A percentile compares a stretch with the other conserved stretches of the same genome.
Evolutionary conservation across 1,140 invertebrate species (phyloP).

Genomic region (Listronotus oregonensis): DNA sequence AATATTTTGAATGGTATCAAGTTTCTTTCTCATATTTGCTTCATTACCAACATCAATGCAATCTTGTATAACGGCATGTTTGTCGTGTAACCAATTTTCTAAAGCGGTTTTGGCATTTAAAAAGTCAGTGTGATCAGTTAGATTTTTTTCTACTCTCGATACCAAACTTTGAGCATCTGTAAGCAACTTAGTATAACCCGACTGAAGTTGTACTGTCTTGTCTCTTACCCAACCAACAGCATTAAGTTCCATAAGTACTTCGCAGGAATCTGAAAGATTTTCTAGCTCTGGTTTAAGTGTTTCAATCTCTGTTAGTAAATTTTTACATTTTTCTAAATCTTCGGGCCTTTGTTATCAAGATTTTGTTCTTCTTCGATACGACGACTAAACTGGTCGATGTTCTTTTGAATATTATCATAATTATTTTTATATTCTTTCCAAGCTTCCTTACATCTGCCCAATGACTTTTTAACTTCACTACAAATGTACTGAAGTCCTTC

Average conservation of each 20-base stretch:
- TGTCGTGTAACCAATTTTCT: conserved; percentile 78
- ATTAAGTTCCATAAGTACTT: conserved; percentile 82
- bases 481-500: conserved; percentile 82
- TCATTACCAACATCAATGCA: conserved; percentile 82
- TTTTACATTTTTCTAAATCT: conserved; percentile 77
- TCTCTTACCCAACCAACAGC: conserved; percentile 82
- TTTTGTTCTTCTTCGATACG: conserved; percentile 69
- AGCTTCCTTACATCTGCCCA: conserved; percentile 79
- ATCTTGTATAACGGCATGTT: conserved; percentile 78
- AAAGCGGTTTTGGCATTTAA: conserved; percentile 81
- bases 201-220: conserved; percentile 82
- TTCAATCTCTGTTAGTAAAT: conserved; percentile 76
- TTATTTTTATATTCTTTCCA: conserved; percentile 86
- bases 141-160: conserved; percentile 83
- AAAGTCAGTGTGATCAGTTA: conserved; percentile 88
- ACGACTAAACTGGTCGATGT: conserved; percentile 75
- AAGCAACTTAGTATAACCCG: conserved; percentile 75
- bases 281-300: conserved; percentile 78
- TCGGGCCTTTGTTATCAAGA: conserved; percentile 80
- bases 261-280: conserved; percentile 84
- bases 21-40: conserved; percentile 77
- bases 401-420: conserved; percentile 75
- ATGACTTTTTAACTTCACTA: conserved; percentile 75
- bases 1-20: conserved; percentile 78
- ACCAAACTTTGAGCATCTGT: conserved; percentile 80